phyloP scores from a whole-genome alignment of 2,113 vertebrate genomes.

The Pelmatolapia mariae region DNA sequence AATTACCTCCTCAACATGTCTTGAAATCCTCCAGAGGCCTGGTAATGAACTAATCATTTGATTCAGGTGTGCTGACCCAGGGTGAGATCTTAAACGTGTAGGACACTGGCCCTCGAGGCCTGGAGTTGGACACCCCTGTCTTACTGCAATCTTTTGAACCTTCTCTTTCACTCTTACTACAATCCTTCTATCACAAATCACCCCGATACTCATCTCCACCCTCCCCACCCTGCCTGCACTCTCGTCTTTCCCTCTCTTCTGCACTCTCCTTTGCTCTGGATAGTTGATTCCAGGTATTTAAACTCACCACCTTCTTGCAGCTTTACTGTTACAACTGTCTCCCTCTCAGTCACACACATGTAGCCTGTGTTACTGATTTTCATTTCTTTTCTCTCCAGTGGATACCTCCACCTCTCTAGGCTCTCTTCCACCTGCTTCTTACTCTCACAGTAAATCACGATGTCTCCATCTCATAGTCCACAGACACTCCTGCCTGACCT shows the following conservation, averaged over 20 bases:
- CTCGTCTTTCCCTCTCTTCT: rapidly evolving
- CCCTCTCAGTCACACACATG: neutral
- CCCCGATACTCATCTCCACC: neutral
- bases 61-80: neutral
- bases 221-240: neutral
- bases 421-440: neutral
- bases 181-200: neutral
- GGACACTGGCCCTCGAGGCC: rapidly evolving
- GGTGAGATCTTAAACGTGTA: rapidly evolving
- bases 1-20: neutral
- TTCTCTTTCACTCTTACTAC: neutral
- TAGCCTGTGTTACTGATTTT: neutral
- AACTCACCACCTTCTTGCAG: neutral
- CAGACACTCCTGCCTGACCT: neutral
- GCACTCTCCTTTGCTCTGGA: neutral
- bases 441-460: neutral
- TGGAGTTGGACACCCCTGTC: neutral
- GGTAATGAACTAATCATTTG: neutral
- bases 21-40: rapidly evolving
- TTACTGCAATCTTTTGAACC: neutral
- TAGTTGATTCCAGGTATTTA: neutral
- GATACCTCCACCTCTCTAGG: neutral
- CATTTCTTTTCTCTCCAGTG: neutral
- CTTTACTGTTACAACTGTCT: neutral
- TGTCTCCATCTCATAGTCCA: neutral